These are phyloP conservation scores for Tigriopus californicus DNA, from an alignment of 2,888 invertebrate genomes.

Conservation along the genomic window DNA sequence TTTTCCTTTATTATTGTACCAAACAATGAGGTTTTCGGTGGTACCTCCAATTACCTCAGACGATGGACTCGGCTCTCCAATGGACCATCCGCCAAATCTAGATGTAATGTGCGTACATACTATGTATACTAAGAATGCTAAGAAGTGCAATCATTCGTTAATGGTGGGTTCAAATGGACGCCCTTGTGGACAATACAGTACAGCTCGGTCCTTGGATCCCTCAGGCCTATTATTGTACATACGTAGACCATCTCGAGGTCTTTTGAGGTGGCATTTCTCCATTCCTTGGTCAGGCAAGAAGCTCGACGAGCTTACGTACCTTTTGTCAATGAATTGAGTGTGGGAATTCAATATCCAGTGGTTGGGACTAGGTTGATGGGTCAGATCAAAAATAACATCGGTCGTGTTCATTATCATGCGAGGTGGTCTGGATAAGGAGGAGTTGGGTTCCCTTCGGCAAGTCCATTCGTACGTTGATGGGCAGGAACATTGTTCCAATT, in stretches of 20 bases:
- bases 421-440: neutral
- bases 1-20: constrained; percentile 24
- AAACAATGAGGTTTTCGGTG: constrained; percentile 19
- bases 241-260: no score
- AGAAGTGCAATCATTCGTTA: no score
- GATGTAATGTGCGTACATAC: no score
- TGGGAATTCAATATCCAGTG: constrained; percentile 24
- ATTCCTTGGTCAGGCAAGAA: no score
- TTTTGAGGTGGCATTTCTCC: no score
- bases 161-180: no score
- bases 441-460: neutral
- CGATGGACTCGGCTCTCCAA: constrained; percentile 9
- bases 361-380: constrained; percentile 8
- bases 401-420: neutral
- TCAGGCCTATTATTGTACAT: no score
- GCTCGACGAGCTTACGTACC: no score
- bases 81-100: no score
- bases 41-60: neutral
- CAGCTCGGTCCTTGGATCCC: no score
- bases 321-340: constrained; percentile 21
- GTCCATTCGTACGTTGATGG: neutral
- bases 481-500: neutral
- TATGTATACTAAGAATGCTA: no score
- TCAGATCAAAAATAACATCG: constrained; percentile 12
- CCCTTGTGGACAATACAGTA: no score